Evolutionary conservation across 2,888 invertebrate species (phyloP).

Genomic region (Drosophila histrio): DNA sequence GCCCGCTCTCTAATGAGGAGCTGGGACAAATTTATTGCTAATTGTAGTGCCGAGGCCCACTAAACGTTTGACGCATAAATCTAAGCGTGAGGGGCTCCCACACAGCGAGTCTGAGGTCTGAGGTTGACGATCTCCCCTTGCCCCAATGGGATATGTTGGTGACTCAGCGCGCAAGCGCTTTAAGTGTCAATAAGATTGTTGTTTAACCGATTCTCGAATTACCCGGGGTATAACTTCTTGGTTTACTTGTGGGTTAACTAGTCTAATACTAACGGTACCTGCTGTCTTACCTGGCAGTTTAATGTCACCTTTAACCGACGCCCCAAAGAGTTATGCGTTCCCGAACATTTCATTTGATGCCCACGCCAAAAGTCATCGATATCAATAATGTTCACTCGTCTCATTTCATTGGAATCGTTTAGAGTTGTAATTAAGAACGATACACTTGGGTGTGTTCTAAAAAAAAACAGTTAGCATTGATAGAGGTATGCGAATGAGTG

Average conservation of each 20-base stretch:
- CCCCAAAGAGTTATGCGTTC: conserved; percentile 48
- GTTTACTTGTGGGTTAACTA: conserved; percentile 38
- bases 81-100: conserved; percentile 45
- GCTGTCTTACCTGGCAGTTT: conserved; percentile 28
- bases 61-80: conserved; percentile 66
- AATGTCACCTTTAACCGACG: conserved; percentile 15
- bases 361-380: conserved; percentile 27
- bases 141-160: conserved; percentile 10
- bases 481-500: background rate
- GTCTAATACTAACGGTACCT: conserved; percentile 55
- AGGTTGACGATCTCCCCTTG: background rate
- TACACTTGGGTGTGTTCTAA: background rate
- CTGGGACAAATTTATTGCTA: conserved; percentile 77
- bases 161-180: conserved; percentile 57
- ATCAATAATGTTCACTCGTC: conserved; percentile 1
- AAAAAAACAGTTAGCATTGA: background rate
- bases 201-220: conserved; percentile 61
- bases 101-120: conserved; percentile 31
- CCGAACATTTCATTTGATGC: conserved; percentile 44
- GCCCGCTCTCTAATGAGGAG: conserved; percentile 51
- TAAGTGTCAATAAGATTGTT: conserved; percentile 43
- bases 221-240: conserved; percentile 36
- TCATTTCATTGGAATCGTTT: conserved; percentile 39
- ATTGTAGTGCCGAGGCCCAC: conserved; percentile 61
- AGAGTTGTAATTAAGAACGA: conserved; percentile 52